These are phyloP conservation scores for Aproaerema taeniolella DNA, from an alignment of 2,888 invertebrate species.

Conservation along the genomic window DNA sequence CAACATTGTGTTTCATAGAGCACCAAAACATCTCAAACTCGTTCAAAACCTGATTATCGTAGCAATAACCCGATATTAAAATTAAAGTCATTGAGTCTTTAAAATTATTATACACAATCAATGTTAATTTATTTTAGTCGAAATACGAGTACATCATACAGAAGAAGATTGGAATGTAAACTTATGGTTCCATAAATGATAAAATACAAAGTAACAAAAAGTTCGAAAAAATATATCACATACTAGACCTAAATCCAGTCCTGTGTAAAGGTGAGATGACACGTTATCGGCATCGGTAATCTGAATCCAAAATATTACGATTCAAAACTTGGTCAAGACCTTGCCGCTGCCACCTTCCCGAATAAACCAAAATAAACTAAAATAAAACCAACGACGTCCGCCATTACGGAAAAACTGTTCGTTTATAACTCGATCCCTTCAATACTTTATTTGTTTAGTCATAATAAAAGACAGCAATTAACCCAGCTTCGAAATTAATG, in stretches of 20 bases:
- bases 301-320: constrained; percentile 77
- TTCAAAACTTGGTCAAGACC: constrained; percentile 74
- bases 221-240: not conserved
- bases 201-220: not conserved
- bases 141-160: not conserved
- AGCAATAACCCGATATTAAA: too few relatives aligned
- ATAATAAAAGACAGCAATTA: constrained; percentile 69
- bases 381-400: constrained; percentile 48
- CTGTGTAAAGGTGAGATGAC: constrained; percentile 70
- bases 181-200: too few relatives aligned
- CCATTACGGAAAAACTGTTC: constrained; percentile 62
- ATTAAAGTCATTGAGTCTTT: too few relatives aligned
- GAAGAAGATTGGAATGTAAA: too few relatives aligned
- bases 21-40: too few relatives aligned
- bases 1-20: too few relatives aligned
- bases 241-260: constrained; percentile 33
- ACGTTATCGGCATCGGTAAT: constrained; percentile 70
- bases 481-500: constrained; percentile 54
- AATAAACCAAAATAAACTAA: constrained; percentile 39
- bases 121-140: too few relatives aligned
- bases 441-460: constrained; percentile 66
- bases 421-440: constrained; percentile 58
- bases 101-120: too few relatives aligned
- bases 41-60: too few relatives aligned
- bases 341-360: constrained; percentile 50